Conservation (phyloP, 2,113 vertebrate genomes). For the Trematocara nigrifrons region DNA sequence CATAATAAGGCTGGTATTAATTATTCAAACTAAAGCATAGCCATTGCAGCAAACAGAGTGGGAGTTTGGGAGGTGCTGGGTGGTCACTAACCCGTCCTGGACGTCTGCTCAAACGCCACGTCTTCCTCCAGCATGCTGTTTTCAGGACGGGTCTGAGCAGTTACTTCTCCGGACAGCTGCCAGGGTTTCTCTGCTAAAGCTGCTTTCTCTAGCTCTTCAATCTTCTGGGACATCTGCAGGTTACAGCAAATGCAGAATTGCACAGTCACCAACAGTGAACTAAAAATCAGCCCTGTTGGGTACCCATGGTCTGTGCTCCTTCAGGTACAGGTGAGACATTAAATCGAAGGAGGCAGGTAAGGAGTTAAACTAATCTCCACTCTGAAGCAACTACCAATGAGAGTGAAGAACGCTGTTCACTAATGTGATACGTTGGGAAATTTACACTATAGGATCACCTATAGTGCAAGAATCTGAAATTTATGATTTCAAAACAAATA, state of each 20-base stretch:
- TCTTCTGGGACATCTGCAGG: slow-evolving; percentile 85
- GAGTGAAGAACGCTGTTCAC: background rate
- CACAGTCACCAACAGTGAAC: background rate
- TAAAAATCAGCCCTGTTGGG: background rate
- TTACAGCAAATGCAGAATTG: background rate
- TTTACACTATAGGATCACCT: background rate
- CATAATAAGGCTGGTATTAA: background rate
- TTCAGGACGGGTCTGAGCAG: slow-evolving; percentile 84
- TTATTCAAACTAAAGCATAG: background rate
- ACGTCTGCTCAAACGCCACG: slow-evolving; percentile 84
- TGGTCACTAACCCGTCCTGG: slow-evolving; percentile 76
- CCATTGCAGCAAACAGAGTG: background rate
- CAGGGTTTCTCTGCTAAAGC: slow-evolving; percentile 87
- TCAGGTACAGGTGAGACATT: background rate
- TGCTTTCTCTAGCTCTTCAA: slow-evolving; percentile 81
- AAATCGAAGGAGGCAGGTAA: background rate
- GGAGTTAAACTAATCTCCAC: background rate
- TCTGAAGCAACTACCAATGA: background rate
- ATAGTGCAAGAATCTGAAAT: background rate
- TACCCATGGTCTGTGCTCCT: background rate
- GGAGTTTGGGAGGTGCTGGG: background rate
- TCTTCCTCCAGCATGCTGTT: slow-evolving; percentile 94
- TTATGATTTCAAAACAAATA: background rate
- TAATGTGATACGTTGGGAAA: background rate
- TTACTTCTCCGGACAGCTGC: slow-evolving; percentile 91